phyloP scores from a whole-genome alignment of 2,888 invertebrate genomes.

The Habroteleia sp. region DNA sequence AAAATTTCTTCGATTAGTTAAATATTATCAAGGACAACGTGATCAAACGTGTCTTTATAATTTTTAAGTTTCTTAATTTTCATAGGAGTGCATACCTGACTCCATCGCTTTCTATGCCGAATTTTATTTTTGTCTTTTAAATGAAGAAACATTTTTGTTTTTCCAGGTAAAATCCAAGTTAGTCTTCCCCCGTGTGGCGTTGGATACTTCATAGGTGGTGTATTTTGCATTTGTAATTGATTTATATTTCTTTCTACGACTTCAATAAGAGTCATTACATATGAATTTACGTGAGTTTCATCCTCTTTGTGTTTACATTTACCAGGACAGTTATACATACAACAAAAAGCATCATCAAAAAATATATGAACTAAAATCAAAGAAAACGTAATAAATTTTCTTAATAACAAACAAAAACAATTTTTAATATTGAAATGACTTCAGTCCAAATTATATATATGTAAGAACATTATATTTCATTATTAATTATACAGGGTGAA shows the following conservation, averaged over 20 bases:
- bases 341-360: constrained; percentile 90
- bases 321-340: constrained; percentile 79
- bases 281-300: constrained; percentile 90
- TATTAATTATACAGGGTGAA: too few species aligned
- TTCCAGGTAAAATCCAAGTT: constrained; percentile 91
- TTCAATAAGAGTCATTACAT: constrained; percentile 88
- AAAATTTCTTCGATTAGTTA: too few species aligned
- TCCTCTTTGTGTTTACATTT: constrained; percentile 84
- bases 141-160: constrained; percentile 91
- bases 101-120: constrained; percentile 95
- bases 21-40: too few species aligned
- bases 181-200: constrained; percentile 94
- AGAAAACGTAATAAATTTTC: too few species aligned
- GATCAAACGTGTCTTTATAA: too few species aligned
- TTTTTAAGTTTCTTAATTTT: too few species aligned
- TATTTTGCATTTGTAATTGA: constrained; percentile 84
- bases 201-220: constrained; percentile 88
- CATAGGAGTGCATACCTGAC: too few species aligned
- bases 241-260: constrained; percentile 89
- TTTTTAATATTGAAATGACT: too few species aligned
- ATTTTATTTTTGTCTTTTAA: constrained; percentile 94
- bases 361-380: constrained; percentile 87
- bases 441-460: constrained; percentile 3
- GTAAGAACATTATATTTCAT: too few species aligned
- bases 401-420: too few species aligned